Conservation (phyloP, 2,113 vertebrate genomes). For the Alectura lathami region DNA sequence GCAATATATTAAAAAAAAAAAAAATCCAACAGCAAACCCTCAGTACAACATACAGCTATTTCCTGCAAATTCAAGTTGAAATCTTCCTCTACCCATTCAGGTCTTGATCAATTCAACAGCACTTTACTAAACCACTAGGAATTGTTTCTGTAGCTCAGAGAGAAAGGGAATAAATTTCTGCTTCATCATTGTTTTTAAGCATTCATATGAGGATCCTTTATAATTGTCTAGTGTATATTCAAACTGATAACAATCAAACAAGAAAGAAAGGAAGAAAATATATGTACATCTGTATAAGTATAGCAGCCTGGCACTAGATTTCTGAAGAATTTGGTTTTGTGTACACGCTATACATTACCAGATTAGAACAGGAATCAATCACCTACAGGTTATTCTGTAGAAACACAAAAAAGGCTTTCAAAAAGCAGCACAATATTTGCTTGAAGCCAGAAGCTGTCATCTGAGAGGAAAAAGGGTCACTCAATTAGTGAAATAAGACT, state of each 20-base stretch:
- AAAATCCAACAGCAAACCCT: no score
- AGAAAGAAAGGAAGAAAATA: not conserved
- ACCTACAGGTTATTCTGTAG: not conserved
- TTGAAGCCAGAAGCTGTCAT: not conserved
- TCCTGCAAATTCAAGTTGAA: not conserved
- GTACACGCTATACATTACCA: not conserved
- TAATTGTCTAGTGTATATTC: not conserved
- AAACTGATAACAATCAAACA: not conserved
- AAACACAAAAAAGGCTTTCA: not conserved
- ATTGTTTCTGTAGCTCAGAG: not conserved
- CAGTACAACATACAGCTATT: not conserved
- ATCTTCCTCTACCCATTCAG: not conserved
- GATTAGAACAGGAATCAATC: not conserved
- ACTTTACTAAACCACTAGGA: not conserved
- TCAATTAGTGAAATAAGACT: slow-evolving; percentile 3
- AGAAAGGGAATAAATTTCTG: not conserved
- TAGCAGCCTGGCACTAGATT: not conserved
- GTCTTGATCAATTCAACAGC: not conserved
- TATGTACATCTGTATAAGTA: not conserved
- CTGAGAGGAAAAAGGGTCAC: not conserved
- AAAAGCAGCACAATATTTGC: not conserved
- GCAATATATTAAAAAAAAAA: no score
- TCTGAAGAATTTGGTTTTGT: not conserved
- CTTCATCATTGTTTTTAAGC: not conserved
- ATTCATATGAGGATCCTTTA: not conserved